Conservation (phyloP, 2,797 vertebrate genomes). For the Acrocephalus scirpaceus region DNA sequence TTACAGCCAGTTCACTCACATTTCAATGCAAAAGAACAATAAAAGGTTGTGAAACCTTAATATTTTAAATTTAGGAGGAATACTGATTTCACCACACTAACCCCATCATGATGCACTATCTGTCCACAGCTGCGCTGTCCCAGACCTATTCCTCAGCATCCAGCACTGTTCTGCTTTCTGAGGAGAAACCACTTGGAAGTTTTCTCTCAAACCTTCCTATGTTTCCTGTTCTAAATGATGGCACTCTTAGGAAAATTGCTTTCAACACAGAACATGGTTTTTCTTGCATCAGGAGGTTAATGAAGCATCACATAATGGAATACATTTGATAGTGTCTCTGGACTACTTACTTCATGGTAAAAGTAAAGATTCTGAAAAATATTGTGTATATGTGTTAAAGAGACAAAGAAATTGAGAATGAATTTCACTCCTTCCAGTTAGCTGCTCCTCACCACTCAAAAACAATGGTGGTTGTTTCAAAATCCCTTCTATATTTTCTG, state of each 20-base stretch:
- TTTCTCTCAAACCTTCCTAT: neutral
- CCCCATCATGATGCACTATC: neutral
- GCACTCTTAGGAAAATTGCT: neutral
- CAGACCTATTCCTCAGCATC: neutral
- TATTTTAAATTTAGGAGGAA: neutral
- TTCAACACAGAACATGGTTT: neutral
- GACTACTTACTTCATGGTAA: neutral
- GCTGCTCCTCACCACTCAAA: neutral
- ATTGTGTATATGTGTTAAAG: neutral
- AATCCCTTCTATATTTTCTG: neutral
- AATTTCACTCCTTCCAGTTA: neutral
- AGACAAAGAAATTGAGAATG: neutral
- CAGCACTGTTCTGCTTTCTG: neutral
- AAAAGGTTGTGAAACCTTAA: neutral
- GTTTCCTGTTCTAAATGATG: neutral
- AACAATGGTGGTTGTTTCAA: neutral
- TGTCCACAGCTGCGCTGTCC: neutral
- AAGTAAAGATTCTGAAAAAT: neutral
- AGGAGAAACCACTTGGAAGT: neutral
- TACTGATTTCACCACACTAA: neutral
- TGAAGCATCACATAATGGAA: neutral
- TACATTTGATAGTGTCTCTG: neutral
- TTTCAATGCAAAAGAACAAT: neutral
- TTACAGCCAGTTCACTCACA: neutral
- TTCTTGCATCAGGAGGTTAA: neutral